These are phyloP conservation scores for Epiblema foenella DNA, from an alignment of 2,888 invertebrate species.

Conservation along the genomic window DNA sequence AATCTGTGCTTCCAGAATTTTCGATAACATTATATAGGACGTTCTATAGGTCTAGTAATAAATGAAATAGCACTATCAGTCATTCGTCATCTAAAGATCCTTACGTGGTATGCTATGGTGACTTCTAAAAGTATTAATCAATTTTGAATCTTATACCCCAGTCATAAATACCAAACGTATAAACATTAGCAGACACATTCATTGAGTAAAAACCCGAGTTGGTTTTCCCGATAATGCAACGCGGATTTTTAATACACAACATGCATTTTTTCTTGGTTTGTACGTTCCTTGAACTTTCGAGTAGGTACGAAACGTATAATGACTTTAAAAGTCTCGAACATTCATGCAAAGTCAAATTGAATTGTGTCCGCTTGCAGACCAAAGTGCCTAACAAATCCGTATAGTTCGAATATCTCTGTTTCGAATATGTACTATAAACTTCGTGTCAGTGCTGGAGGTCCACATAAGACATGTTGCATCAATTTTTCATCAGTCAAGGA, in stretches of 20 bases:
- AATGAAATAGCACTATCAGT: background rate
- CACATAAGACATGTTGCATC: no score
- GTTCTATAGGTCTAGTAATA: background rate
- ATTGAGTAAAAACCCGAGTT: conserved; percentile 60
- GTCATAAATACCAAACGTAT: background rate
- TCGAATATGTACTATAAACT: no score
- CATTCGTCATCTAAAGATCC: conserved; percentile 26
- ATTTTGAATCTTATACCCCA: background rate
- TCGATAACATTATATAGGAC: no score
- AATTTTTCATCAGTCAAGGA: no score
- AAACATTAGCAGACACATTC: conserved; percentile 50
- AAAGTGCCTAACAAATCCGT: no score
- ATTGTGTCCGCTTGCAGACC: no score
- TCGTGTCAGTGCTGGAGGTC: no score
- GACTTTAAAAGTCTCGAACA: no score
- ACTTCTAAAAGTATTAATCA: background rate
- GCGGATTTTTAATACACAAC: conserved; percentile 8
- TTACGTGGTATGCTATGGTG: conserved; percentile 20
- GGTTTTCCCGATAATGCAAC: conserved; percentile 55
- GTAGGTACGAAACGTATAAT: background rate
- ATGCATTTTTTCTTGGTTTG: conserved; percentile 6
- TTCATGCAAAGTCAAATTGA: no score
- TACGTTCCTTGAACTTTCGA: background rate
- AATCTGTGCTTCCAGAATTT: no score
- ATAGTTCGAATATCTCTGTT: no score